phyloP scores from a whole-genome alignment of 1,140 invertebrate species.

The Stegodyphus mimosarum region DNA sequence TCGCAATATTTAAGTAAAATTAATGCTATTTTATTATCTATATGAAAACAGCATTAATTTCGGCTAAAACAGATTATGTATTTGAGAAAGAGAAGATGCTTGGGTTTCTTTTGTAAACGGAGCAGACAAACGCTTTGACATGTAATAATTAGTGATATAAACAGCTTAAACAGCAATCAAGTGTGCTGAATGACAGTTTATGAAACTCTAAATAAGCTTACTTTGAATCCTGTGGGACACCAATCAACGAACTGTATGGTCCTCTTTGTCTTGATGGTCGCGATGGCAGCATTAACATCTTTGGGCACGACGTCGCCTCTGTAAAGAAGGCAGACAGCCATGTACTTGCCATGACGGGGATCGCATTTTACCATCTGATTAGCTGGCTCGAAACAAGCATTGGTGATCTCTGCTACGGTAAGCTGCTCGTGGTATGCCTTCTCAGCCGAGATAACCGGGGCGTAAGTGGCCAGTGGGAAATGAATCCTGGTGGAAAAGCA shows the following conservation, averaged over 20 bases:
- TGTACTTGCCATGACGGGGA: constrained; percentile 69
- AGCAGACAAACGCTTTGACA: too few species aligned
- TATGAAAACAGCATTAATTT: too few species aligned
- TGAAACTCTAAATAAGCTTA: neutral
- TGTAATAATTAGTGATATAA: too few species aligned
- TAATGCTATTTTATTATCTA: too few species aligned
- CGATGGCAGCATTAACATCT: constrained; percentile 86
- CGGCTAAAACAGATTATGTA: too few species aligned
- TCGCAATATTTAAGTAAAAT: too few species aligned
- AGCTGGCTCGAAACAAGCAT: constrained; percentile 67
- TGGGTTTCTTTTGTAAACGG: too few species aligned
- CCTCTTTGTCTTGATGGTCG: constrained; percentile 84
- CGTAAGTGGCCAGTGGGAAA: constrained; percentile 82
- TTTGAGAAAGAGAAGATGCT: too few species aligned
- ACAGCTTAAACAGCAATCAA: too few species aligned
- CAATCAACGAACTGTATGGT: constrained; percentile 74
- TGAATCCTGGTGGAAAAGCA: constrained; percentile 66
- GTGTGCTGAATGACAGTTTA: too few species aligned
- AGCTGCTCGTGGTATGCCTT: constrained; percentile 86
- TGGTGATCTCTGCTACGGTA: constrained; percentile 83
- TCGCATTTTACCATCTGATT: constrained; percentile 62
- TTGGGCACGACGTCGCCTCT: constrained; percentile 82
- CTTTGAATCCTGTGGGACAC: constrained; percentile 67
- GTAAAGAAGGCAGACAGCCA: constrained; percentile 88
- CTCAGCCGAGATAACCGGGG: constrained; percentile 85